These are phyloP conservation scores for Lethrus apterus DNA, from an alignment of 1,140 invertebrate genomes.

Conservation along the genomic window DNA sequence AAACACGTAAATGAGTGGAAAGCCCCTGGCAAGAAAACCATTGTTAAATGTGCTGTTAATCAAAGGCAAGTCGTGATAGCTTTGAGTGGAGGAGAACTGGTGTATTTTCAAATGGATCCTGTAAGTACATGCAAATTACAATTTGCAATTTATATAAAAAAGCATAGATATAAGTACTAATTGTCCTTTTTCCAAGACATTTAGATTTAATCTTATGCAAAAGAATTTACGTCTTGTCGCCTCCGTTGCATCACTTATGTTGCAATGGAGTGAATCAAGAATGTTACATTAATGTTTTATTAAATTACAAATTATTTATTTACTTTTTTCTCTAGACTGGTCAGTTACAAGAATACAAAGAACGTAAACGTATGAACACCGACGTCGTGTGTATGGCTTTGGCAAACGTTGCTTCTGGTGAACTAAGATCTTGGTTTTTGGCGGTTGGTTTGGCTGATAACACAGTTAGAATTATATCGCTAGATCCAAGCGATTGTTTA, in stretches of 20 bases:
- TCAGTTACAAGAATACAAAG: constrained; percentile 96
- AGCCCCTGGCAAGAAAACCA: constrained; percentile 93
- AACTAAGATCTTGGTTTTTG: constrained; percentile 92
- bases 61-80: constrained; percentile 98
- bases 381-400: constrained; percentile 99
- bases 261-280: constrained; percentile 34
- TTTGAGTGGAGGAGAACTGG: constrained; percentile 92
- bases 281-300: constrained; percentile 1
- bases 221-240: constrained; percentile 32
- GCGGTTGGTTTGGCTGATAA: constrained; percentile 95
- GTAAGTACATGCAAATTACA: constrained; percentile 53
- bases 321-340: constrained; percentile 62
- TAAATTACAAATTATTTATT: neutral
- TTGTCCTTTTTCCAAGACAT: constrained; percentile 1
- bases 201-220: constrained; percentile 24
- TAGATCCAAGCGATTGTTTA: constrained; percentile 91
- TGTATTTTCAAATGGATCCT: constrained; percentile 99
- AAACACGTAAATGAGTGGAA: constrained; percentile 99
- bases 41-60: constrained; percentile 97
- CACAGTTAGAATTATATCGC: constrained; percentile 94
- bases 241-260: constrained; percentile 26
- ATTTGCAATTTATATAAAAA: neutral
- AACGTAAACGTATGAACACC: constrained; percentile 91
- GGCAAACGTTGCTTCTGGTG: constrained; percentile 88
- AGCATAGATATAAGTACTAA: constrained; percentile 18